A percentile compares a stretch with the other conserved stretches of the same genome.
phyloP scores from a whole-genome alignment of 2,797 vertebrate genomes.

The Cirrhinus mrigala region DNA sequence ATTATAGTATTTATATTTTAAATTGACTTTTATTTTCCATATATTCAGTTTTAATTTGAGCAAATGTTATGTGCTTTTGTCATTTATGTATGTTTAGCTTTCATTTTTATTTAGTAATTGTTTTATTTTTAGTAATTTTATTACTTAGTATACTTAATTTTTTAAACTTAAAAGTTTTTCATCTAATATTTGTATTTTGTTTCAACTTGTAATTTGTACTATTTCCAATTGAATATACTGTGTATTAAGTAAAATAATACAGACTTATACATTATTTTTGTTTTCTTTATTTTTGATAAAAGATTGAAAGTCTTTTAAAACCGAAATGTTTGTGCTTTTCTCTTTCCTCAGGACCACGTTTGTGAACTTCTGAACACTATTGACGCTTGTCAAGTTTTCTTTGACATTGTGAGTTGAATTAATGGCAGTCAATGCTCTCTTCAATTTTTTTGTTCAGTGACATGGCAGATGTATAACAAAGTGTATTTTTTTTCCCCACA shows the following conservation, averaged over 20 bases:
- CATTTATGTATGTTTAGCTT: neutral
- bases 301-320: neutral
- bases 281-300: neutral
- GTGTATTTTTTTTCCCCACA: slow-evolving; percentile 47
- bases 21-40: neutral
- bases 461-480: neutral
- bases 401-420: slow-evolving; percentile 92
- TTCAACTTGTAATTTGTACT: neutral
- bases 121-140: neutral
- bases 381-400: slow-evolving; percentile 98
- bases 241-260: neutral
- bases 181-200: neutral
- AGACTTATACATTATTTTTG: neutral
- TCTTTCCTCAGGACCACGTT: slow-evolving; percentile 89
- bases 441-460: neutral
- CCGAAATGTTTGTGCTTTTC: neutral
- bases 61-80: neutral
- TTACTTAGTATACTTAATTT: no score
- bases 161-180: neutral
- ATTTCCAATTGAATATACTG: neutral
- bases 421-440: neutral
- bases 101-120: neutral
- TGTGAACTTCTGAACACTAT: slow-evolving; percentile 98
- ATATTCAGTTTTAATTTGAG: neutral
- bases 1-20: neutral